These are phyloP conservation scores for Thalassophryne amazonica DNA, from an alignment of 2,797 vertebrate genomes.

Conservation along the genomic window DNA sequence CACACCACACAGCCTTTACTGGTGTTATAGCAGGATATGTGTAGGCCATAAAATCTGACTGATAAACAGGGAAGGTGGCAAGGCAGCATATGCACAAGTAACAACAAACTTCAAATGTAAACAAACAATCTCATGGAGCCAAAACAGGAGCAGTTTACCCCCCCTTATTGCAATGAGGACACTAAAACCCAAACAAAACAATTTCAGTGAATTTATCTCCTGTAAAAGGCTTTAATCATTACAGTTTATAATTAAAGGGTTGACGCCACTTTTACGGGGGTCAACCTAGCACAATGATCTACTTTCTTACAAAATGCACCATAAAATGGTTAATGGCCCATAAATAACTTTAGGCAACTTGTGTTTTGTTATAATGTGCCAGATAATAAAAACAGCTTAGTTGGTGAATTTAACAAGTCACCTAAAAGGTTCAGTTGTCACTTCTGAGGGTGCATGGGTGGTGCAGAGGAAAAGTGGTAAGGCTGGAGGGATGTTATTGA, in stretches of 20 bases:
- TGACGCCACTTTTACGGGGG: constrained; percentile 54
- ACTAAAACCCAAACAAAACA: constrained; percentile 21
- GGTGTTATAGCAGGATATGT: constrained; percentile 19
- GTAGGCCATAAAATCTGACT: constrained; percentile 29
- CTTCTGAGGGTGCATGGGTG: not conserved
- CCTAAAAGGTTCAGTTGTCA: not conserved
- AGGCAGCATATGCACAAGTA: constrained; percentile 25
- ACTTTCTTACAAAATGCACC: constrained; percentile 37
- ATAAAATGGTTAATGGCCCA: constrained; percentile 40
- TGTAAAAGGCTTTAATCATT: constrained; percentile 50
- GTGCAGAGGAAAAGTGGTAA: not conserved
- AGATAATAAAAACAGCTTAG: not conserved
- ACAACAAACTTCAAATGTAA: constrained; percentile 43
- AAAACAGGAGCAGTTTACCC: not conserved
- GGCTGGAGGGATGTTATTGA: constrained; percentile 4
- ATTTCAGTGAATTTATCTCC: constrained; percentile 20
- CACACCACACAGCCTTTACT: constrained; percentile 27
- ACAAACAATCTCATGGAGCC: constrained; percentile 39
- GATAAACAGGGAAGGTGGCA: constrained; percentile 27
- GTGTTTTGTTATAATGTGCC: not conserved
- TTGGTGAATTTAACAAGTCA: not conserved
- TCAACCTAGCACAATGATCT: constrained; percentile 51
- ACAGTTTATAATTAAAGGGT: constrained; percentile 45
- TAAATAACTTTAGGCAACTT: constrained; percentile 17
- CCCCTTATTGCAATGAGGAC: not conserved